Evolutionary conservation across 2,113 vertebrate species (phyloP).

Genomic region (Callopanchax toddi): DNA sequence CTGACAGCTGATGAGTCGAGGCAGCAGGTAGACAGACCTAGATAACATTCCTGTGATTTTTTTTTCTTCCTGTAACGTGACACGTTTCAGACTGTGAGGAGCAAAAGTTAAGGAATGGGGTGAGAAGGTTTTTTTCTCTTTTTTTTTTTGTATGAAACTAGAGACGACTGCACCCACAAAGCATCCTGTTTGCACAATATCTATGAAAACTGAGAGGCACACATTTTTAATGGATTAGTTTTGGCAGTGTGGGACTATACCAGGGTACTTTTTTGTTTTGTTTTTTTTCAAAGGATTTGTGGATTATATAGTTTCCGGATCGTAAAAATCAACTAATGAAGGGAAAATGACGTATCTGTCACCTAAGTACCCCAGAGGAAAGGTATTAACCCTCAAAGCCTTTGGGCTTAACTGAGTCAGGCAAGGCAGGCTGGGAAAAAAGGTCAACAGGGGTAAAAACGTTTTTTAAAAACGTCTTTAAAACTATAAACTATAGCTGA

Average conservation of each 20-base stretch:
- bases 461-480: too few species aligned
- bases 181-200: neutral
- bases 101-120: neutral
- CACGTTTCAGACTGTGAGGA: neutral
- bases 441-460: neutral
- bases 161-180: neutral
- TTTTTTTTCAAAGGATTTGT: neutral
- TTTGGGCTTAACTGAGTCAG: neutral
- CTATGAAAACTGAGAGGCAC: neutral
- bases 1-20: conserved; percentile 8
- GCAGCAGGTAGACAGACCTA: too few species aligned
- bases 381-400: neutral
- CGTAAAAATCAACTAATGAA: neutral
- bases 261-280: neutral
- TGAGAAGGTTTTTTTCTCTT: neutral
- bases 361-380: neutral
- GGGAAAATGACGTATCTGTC: neutral
- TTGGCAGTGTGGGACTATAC: neutral
- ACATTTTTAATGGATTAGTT: neutral
- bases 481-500: too few species aligned
- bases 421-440: neutral
- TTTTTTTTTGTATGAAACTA: neutral
- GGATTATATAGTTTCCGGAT: neutral
- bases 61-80: neutral
- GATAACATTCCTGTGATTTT: too few species aligned